Evolutionary conservation across 2,797 vertebrate species (phyloP).

Genomic region (Characodon lateralis): DNA sequence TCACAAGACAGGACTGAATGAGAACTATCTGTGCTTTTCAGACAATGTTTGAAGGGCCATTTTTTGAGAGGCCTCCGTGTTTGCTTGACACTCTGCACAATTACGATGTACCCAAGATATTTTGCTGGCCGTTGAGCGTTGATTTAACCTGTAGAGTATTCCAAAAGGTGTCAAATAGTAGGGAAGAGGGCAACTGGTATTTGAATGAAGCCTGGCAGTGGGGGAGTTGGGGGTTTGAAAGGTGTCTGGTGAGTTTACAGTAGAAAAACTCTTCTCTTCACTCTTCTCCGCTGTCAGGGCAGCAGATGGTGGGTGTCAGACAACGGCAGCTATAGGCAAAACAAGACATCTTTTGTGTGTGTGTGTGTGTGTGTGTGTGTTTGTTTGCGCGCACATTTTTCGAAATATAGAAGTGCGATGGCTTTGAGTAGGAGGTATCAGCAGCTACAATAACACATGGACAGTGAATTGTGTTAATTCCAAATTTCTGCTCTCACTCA

Average conservation of each 20-base stretch:
- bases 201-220: conserved; percentile 50
- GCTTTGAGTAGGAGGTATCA: conserved; percentile 73
- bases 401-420: conserved; percentile 59
- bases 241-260: conserved; percentile 61
- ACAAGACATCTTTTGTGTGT: conserved; percentile 70
- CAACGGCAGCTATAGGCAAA: conserved; percentile 75
- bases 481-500: conserved; percentile 38
- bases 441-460: conserved; percentile 66
- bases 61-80: conserved; percentile 15
- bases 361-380: conserved; percentile 22
- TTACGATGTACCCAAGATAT: conserved; percentile 21
- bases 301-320: conserved; percentile 81
- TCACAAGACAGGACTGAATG: conserved; percentile 44
- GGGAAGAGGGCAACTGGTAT: conserved; percentile 35
- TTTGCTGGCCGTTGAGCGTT: conserved; percentile 25
- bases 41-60: conserved; percentile 16
- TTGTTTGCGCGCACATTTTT: conserved; percentile 28
- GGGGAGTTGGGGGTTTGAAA: conserved; percentile 22
- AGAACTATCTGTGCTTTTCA: conserved; percentile 32
- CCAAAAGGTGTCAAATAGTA: conserved; percentile 38
- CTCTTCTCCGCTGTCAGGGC: conserved; percentile 73
- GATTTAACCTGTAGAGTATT: conserved; percentile 59
- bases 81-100: conserved; percentile 36
- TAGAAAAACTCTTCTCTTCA: conserved; percentile 71
- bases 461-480: conserved; percentile 65